These are phyloP conservation scores for Stigmatopora nigra DNA, from an alignment of 2,113 vertebrate species.

Conservation along the genomic window DNA sequence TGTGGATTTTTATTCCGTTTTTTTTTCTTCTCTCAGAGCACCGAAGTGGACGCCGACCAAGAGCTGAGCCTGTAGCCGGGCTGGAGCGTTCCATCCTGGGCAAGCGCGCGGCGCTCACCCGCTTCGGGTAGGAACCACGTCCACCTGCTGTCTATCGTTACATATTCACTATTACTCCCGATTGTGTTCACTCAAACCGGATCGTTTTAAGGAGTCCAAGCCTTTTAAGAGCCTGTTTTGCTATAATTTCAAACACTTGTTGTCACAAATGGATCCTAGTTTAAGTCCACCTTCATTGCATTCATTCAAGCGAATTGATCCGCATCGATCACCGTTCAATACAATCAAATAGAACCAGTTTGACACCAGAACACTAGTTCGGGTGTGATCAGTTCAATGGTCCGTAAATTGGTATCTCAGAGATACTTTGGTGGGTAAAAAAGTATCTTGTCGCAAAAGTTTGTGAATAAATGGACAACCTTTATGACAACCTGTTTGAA, in stretches of 20 bases:
- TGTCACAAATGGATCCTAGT: conserved; percentile 9
- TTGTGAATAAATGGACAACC: neutral
- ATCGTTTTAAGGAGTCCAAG: neutral
- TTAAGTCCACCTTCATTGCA: conserved; percentile 24
- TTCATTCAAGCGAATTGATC: conserved; percentile 35
- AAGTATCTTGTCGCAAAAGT: neutral
- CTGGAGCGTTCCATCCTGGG: conserved; percentile 58
- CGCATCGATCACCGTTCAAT: conserved; percentile 39
- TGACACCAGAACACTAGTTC: neutral
- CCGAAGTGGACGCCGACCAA: conserved; percentile 47
- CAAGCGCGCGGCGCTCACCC: conserved; percentile 50
- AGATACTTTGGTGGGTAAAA: neutral
- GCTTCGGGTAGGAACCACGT: conserved; percentile 64
- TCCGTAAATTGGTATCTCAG: neutral
- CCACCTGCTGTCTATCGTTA: neutral
- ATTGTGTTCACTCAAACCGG: neutral
- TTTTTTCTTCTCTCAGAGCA: conserved; percentile 27
- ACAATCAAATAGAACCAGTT: conserved; percentile 24
- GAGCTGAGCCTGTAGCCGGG: conserved; percentile 53
- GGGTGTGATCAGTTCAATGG: neutral
- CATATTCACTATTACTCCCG: neutral
- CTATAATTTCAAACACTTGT: conserved; percentile 38
- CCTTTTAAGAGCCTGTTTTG: neutral
- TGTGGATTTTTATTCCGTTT: conserved; percentile 41
- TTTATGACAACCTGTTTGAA: too few relatives aligned